Conservation (phyloP, 2,888 invertebrate species). For the Cistogaster globosa region DNA sequence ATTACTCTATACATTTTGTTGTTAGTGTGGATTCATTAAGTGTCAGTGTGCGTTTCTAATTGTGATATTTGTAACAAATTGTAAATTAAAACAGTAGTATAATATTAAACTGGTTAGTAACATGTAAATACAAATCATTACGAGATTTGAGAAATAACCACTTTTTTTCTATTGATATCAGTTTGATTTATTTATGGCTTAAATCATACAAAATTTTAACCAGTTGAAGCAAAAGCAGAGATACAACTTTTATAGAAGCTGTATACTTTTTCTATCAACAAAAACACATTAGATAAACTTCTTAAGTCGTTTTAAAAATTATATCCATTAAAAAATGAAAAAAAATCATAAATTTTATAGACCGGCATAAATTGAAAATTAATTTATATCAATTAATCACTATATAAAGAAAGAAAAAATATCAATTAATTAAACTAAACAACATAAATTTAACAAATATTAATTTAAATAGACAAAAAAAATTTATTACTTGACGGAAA, state of each 20-base stretch:
- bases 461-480: slow-evolving; percentile 18
- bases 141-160: slow-evolving; percentile 5
- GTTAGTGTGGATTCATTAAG: not conserved
- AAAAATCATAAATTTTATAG: slow-evolving; percentile 33
- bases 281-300: slow-evolving; percentile 7
- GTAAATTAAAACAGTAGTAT: slow-evolving; percentile 54
- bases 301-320: slow-evolving; percentile 20
- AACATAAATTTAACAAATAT: slow-evolving; percentile 17
- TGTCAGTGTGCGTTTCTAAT: slow-evolving; percentile 29
- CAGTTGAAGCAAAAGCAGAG: slow-evolving; percentile 11
- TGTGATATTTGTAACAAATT: slow-evolving; percentile 47
- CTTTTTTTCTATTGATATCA: slow-evolving; percentile 15
- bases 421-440: slow-evolving; percentile 19
- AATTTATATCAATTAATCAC: slow-evolving; percentile 57
- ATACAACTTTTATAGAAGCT: slow-evolving; percentile 14
- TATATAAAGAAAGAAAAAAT: not conserved
- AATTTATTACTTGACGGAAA: slow-evolving; percentile 34
- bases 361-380: slow-evolving; percentile 48
- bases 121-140: slow-evolving; percentile 43
- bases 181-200: slow-evolving; percentile 63
- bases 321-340: slow-evolving; percentile 5
- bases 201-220: slow-evolving; percentile 52
- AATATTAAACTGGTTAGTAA: slow-evolving; percentile 54
- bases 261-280: slow-evolving; percentile 6
- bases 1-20: too few species aligned